A percentile compares a stretch with the other conserved stretches of the same genome.
Conservation (phyloP, 2,797 vertebrate genomes). For the Limnodromus scolopaceus region DNA sequence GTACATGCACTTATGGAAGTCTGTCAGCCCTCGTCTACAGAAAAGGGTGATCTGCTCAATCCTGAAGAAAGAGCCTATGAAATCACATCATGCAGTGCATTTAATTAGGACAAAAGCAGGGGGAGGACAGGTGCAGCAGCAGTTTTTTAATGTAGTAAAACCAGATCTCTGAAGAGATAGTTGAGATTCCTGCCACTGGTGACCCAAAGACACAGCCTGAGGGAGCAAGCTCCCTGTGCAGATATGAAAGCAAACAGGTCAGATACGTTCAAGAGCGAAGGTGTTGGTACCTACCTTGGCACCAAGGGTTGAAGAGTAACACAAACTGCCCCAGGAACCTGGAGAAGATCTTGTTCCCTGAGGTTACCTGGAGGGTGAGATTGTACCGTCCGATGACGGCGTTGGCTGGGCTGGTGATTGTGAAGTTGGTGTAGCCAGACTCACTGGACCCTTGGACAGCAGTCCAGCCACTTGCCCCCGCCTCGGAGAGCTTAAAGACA, state of each 20-base stretch:
- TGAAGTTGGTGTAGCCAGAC: slow-evolving; percentile 30
- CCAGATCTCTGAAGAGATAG: not conserved
- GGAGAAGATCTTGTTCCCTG: not conserved
- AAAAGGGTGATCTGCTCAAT: not conserved
- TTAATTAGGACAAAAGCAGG: not conserved
- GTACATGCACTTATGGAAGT: not conserved
- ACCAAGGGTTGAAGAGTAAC: slow-evolving; percentile 83
- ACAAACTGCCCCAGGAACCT: slow-evolving; percentile 74
- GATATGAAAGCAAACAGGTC: slow-evolving; percentile 48
- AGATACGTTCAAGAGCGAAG: not conserved
- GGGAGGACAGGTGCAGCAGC: not conserved
- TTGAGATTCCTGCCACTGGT: not conserved
- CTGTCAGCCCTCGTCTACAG: not conserved
- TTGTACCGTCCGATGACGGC: slow-evolving; percentile 81
- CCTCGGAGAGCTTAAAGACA: slow-evolving; percentile 63
- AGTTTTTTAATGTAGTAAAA: not conserved
- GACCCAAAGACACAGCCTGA: not conserved
- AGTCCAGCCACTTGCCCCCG: slow-evolving; percentile 65
- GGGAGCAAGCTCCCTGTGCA: not conserved
- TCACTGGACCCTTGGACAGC: not conserved
- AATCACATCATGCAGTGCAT: not conserved
- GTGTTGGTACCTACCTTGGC: slow-evolving; percentile 64
- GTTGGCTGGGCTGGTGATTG: slow-evolving; percentile 75
- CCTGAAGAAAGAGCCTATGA: not conserved
- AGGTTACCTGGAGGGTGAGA: slow-evolving; percentile 57